Evolutionary conservation across 2,888 invertebrate genomes (phyloP).

Genomic region (Cylloceria caligata): DNA sequence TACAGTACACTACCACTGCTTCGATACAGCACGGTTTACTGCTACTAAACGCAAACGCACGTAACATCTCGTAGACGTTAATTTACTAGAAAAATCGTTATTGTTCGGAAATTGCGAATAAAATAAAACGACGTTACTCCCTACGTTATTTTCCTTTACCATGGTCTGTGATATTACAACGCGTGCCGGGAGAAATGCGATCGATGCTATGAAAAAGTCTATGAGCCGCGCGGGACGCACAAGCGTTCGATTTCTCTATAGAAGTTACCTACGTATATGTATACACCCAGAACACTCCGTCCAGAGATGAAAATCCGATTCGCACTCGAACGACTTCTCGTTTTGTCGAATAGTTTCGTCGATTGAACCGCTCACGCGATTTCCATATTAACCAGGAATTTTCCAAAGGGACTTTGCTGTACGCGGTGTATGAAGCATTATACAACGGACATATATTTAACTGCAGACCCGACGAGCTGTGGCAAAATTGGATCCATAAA

Average conservation of each 20-base stretch:
- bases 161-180: constrained; percentile 15
- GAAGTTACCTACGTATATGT: neutral
- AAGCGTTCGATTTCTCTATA: constrained; percentile 33
- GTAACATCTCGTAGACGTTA: constrained; percentile 42
- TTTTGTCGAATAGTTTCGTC: constrained; percentile 55
- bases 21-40: neutral
- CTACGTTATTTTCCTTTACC: constrained; percentile 18
- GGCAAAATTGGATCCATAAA: constrained; percentile 34
- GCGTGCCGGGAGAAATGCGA: constrained; percentile 16
- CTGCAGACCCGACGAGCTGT: constrained; percentile 4
- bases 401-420: constrained; percentile 13
- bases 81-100: constrained; percentile 37
- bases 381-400: constrained; percentile 61
- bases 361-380: constrained; percentile 49
- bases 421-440: neutral
- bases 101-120: constrained; percentile 59
- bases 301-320: constrained; percentile 58
- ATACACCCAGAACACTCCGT: neutral
- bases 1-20: neutral
- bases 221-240: constrained; percentile 9
- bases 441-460: constrained; percentile 23
- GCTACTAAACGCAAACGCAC: constrained; percentile 10
- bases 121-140: constrained; percentile 43
- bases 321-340: constrained; percentile 56
- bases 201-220: constrained; percentile 35